Evolutionary conservation across 1,140 invertebrate species (phyloP), one percentile per base, ranked within the genome.

Genomic region (Tigriopus japonicus): DNA sequence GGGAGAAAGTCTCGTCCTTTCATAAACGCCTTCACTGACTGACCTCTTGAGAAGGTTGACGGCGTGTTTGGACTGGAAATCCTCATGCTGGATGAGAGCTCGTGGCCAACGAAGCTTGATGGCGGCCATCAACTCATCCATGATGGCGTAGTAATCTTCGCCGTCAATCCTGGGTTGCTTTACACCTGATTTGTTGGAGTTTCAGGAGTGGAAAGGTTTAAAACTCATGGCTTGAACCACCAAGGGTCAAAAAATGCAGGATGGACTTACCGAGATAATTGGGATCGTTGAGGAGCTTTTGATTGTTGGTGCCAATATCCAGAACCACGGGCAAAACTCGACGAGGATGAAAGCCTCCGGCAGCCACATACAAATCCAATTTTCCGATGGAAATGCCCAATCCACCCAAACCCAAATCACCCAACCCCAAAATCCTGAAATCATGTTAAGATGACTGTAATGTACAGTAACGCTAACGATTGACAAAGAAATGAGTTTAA

Each of bases 371-470:
- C 13, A 77, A 64, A 12, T 76, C 64, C 53, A 78, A 61, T 65
- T 77, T 77, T 49, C 75, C 75, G 21, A 78, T 71, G 24, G 76
- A 75, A 64, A 76, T 78, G 41, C 77, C 76, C 68, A 77, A 78
- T 17, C 77, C 77, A 62, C 75, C 76, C 1, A 74, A 70, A 35
- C 75, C 75, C 6, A 77, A 67, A 67, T 77, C 75, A 24, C 77
- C 77, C 13, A 77, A 67, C 56, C 77, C 75, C n/a, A 78, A 67
- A 62, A 77, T 76, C 41, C 77, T 65, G 28, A 35, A 35, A 3
- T 35, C 28, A 35, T 35, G 28, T 35, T 35, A 5, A 3, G 9
- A 5, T 35, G 28, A 35, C 28, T 35, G 28, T n/a, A n/a, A n/a
- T n/a, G n/a, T n/a, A n/a, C n/a, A n/a, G n/a, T n/a, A n/a, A n/a